Evolutionary conservation across 2,113 vertebrate genomes (phyloP).

Genomic region (Stomatorhinus ivindoensis): DNA sequence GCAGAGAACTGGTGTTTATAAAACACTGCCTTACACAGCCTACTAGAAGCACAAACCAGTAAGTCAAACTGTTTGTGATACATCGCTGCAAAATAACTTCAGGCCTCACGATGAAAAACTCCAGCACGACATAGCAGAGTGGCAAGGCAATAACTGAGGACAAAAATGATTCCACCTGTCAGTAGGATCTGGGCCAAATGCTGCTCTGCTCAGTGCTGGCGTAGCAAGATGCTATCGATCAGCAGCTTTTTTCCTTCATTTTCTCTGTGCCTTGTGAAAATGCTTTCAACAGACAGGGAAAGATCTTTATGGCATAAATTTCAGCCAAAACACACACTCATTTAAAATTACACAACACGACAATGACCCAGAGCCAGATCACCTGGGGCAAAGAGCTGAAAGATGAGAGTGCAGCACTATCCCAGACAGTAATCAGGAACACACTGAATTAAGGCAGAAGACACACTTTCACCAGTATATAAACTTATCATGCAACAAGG

Average conservation of each 20-base stretch:
- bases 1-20: background rate
- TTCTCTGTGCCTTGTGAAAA: background rate
- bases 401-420: background rate
- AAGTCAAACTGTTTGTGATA: background rate
- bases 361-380: background rate
- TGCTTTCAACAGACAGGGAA: background rate
- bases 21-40: background rate
- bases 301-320: background rate
- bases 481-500: background rate
- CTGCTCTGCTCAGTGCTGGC: background rate
- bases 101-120: background rate
- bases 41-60: slow-evolving; percentile 7
- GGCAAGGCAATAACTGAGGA: background rate
- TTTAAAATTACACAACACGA: background rate
- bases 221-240: background rate
- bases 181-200: background rate
- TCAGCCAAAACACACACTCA: background rate
- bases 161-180: background rate
- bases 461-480: background rate
- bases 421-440: background rate
- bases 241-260: background rate
- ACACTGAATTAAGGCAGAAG: background rate
- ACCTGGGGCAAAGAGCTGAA: background rate
- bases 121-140: background rate
- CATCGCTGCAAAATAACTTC: background rate